Base-by-base conservation (phyloP, 2,113 vertebrate genomes). In the Tilapia sparmanii region DNA sequence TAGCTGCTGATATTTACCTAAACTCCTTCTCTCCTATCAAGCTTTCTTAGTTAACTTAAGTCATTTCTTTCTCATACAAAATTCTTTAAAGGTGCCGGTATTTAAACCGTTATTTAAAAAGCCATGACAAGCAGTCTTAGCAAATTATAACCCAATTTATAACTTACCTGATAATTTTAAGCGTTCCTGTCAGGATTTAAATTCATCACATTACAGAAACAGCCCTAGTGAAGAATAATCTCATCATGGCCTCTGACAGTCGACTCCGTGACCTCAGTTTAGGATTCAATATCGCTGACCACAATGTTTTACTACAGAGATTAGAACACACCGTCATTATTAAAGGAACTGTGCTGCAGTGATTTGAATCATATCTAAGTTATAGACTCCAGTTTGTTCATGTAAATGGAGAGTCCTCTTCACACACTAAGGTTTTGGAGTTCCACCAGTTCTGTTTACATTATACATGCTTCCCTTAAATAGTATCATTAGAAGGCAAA, bases 241-340 rank as follows among this genome's bases (percentile, higher is more conserved):
- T 61, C 16, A 61, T 18, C 15, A 3, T 61, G 57, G 29, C 57
- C 1, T 61, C 26, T 33, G 57, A 19, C 57, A 61, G 57, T 61
- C 5, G 29, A 33, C 57, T 61, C 5, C 4, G 8, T 61, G 57
- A 33, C 19, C 7, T 40, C 6, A 22, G 63, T 40, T n/a, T 38
- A 68, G 63, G 11, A 68, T 68, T 40, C 7, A 13, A 0, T 40
- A 19, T 38, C 0, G n/a, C 35, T 40, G 63, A 68, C 19, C 1
- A 68, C 33, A 40, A 0, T 22, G 7, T 68, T 68, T 68, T 68
- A 40, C 63, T 68, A 22, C 6, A 68, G 63, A 38, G 63, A 68
- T 40, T 38, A 68, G 33, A 68, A 68, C 33, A 40, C 0, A 1
- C 19, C 1, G 1, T 22, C 19, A 12, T 38, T 40, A 40, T 22